These are phyloP conservation scores for Ceyx erithaca DNA, from an alignment of 2,797 vertebrate species.

Conservation along the genomic window DNA sequence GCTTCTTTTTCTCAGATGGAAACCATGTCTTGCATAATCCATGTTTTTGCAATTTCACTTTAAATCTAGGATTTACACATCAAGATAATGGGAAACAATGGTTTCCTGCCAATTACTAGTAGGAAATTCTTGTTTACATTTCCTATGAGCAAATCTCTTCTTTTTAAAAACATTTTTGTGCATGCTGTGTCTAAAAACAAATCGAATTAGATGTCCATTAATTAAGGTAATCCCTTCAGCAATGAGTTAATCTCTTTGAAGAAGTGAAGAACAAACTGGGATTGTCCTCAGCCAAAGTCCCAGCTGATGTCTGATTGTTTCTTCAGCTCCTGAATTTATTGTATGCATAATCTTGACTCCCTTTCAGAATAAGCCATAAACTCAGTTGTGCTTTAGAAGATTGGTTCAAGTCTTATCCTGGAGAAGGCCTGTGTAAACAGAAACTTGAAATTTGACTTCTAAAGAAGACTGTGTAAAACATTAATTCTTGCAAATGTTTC, in stretches of 20 bases:
- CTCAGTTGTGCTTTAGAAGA: not conserved
- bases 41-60: not conserved
- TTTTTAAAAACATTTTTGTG: not conserved
- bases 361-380: not conserved
- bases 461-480: not conserved
- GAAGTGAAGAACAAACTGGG: not conserved
- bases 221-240: not conserved
- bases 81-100: constrained; percentile 2
- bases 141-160: not conserved
- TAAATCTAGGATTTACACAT: not conserved
- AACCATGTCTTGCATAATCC: not conserved
- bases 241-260: not conserved
- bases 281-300: not conserved
- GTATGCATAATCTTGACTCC: not conserved
- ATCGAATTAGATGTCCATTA: not conserved
- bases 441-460: not conserved
- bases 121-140: not conserved
- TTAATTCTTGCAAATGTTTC: not conserved
- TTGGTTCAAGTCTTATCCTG: not conserved
- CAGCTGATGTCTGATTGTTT: not conserved
- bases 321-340: not conserved
- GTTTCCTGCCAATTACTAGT: not conserved
- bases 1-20: not conserved
- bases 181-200: not conserved
- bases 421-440: not conserved